Conservation (phyloP, 2,888 invertebrate genomes). For the Drepana falcataria region DNA sequence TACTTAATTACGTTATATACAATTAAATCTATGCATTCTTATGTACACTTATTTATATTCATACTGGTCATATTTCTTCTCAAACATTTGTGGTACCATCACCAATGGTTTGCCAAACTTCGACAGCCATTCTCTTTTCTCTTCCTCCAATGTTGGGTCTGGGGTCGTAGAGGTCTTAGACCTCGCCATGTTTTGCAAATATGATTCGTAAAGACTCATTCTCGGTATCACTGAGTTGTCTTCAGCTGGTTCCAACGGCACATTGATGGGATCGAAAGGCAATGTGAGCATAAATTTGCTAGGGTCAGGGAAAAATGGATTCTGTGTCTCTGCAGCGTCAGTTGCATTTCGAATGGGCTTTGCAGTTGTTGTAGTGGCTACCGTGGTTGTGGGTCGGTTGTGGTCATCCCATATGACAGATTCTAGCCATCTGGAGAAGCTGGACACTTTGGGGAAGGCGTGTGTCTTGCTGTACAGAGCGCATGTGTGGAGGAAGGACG, state of each 20-base stretch:
- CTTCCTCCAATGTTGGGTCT: constrained; percentile 26
- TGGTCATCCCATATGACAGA: constrained; percentile 67
- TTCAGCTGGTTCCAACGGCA: constrained; percentile 61
- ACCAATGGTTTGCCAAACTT: constrained; percentile 39
- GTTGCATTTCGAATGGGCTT: constrained; percentile 21
- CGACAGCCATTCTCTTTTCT: constrained; percentile 34
- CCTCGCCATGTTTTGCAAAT: constrained; percentile 48
- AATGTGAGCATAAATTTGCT: constrained; percentile 53
- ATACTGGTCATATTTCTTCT: constrained; percentile 37
- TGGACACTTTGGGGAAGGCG: constrained; percentile 60
- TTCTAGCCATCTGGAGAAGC: constrained; percentile 57
- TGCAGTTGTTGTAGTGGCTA: constrained; percentile 11
- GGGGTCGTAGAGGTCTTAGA: constrained; percentile 44
- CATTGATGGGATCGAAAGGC: constrained; percentile 62
- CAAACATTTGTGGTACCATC: constrained; percentile 29
- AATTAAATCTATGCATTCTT: neutral
- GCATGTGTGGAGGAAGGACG: constrained; percentile 57
- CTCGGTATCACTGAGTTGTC: constrained; percentile 64
- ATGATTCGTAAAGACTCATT: constrained; percentile 66
- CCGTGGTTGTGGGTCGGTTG: constrained; percentile 37
- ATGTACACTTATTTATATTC: constrained; percentile 26
- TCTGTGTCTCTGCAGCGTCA: constrained; percentile 18
- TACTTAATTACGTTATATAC: neutral
- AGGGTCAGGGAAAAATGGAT: constrained; percentile 33
- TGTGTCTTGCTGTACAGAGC: constrained; percentile 61